Conservation (phyloP, 2,797 vertebrate species). For the Mastacembelus armatus region DNA sequence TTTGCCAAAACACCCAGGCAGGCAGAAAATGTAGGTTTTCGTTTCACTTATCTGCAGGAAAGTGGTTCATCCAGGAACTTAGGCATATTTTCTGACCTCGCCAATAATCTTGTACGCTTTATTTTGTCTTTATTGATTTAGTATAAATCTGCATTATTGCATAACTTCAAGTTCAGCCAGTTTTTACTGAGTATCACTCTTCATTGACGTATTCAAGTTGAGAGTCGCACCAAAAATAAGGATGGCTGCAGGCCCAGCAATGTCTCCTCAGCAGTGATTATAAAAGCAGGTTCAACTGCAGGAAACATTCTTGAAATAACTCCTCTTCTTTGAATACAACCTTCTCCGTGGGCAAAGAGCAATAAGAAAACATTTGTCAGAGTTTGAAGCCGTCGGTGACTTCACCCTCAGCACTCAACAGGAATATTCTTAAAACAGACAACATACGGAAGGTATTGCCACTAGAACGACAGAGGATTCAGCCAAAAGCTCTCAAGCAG, state of each 20-base stretch:
- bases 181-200: constrained; percentile 2
- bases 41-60: constrained; percentile 44
- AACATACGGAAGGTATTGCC: constrained; percentile 36
- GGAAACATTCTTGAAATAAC: constrained; percentile 80
- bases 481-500: constrained; percentile 32
- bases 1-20: constrained; percentile 62
- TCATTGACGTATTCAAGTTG: background rate
- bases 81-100: constrained; percentile 34
- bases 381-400: constrained; percentile 61
- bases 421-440: constrained; percentile 53
- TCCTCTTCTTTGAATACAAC: constrained; percentile 59
- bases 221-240: constrained; percentile 41
- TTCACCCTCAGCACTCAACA: constrained; percentile 60
- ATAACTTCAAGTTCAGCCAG: too few relatives aligned
- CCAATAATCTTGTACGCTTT: constrained; percentile 14
- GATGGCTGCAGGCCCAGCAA: constrained; percentile 39
- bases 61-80: constrained; percentile 15
- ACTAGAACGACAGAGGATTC: constrained; percentile 53
- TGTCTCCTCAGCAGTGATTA: constrained; percentile 57
- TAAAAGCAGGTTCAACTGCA: constrained; percentile 75
- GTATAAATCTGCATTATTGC: constrained; percentile 15
- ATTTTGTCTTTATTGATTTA: constrained; percentile 51
- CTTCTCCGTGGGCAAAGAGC: constrained; percentile 68
- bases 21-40: constrained; percentile 43
- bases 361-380: constrained; percentile 74